Conservation (phyloP, 2,113 vertebrate species). For the Poicephalus gulielmi region DNA sequence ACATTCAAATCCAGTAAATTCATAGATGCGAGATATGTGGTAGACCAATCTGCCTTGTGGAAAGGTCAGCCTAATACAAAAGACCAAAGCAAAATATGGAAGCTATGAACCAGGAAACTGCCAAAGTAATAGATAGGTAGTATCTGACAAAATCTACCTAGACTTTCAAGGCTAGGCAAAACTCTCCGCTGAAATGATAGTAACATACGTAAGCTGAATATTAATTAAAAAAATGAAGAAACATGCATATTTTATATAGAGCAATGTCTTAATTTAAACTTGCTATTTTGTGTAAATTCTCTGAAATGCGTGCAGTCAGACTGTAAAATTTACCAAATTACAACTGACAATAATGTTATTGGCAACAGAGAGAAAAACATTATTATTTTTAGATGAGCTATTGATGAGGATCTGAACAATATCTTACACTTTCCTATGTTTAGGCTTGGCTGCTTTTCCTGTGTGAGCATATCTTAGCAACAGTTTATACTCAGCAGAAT, state of each 20-base stretch:
- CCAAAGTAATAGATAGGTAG: background rate
- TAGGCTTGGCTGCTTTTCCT: background rate
- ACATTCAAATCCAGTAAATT: background rate
- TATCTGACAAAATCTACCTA: background rate
- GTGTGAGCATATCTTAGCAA: constrained; percentile 19
- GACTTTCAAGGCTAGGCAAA: background rate
- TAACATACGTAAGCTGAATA: background rate
- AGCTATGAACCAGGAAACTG: background rate
- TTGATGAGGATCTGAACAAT: background rate
- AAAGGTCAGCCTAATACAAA: background rate
- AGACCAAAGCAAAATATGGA: background rate
- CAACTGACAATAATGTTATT: background rate
- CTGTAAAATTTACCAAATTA: background rate
- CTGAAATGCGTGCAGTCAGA: background rate
- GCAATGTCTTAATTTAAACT: background rate
- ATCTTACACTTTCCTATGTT: background rate
- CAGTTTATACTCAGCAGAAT: constrained; percentile 48
- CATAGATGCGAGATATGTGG: background rate
- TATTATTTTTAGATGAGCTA: background rate
- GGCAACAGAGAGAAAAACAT: background rate
- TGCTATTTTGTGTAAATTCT: background rate
- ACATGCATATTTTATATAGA: background rate
- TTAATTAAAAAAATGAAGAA: background rate
- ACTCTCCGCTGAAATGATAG: background rate
- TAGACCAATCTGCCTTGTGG: background rate